These are phyloP conservation scores for Ctenopoma kingsleyae DNA, from an alignment of 2,797 vertebrate genomes.

Conservation along the genomic window DNA sequence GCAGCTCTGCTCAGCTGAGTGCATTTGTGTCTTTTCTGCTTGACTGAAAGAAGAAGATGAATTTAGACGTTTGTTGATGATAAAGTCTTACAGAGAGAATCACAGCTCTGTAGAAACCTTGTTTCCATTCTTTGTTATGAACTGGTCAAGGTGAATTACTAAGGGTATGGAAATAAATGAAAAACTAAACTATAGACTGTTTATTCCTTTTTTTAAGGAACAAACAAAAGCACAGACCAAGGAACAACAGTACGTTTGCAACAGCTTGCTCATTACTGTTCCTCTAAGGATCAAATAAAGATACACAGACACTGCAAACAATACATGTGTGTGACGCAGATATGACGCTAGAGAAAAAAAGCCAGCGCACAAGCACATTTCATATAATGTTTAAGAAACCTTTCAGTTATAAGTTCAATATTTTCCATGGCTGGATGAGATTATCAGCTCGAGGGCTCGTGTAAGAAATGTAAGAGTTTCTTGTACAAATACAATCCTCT, in stretches of 20 bases:
- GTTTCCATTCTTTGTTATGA: neutral
- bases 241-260: too few species aligned
- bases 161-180: neutral
- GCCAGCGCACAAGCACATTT: neutral
- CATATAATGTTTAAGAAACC: too few species aligned
- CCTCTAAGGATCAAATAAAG: neutral
- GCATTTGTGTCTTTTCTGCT: conserved; percentile 38
- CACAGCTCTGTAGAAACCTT: conserved; percentile 5
- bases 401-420: neutral
- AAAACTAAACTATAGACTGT: too few species aligned
- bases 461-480: neutral
- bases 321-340: neutral
- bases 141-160: neutral
- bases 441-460: neutral
- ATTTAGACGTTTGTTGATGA: conserved; percentile 21
- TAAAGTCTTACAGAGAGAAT: neutral
- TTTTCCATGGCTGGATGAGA: neutral
- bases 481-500: neutral
- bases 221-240: neutral
- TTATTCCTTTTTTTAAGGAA: neutral
- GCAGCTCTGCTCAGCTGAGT: conserved; percentile 12
- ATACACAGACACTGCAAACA: neutral
- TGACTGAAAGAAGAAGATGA: conserved; percentile 18
- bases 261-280: too few species aligned
- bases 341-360: neutral